phyloP scores from a whole-genome alignment of 2,797 vertebrate species.

The Gymnodraco acuticeps region DNA sequence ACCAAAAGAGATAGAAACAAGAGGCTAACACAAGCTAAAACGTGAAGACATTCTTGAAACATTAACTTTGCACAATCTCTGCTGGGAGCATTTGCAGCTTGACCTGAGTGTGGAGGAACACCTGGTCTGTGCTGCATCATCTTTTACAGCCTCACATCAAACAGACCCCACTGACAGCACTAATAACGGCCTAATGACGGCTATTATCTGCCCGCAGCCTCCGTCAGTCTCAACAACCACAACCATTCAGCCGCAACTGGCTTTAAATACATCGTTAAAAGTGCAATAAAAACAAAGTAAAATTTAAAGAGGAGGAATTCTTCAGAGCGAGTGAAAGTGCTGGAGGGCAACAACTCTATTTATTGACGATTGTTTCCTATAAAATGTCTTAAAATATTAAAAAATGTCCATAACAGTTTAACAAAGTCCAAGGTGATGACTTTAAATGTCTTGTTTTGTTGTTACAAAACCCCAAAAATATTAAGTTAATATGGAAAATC shows the following conservation, averaged over 20 bases:
- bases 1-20: no score
- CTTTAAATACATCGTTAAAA: neutral
- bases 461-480: no score
- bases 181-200: slow-evolving; percentile 70
- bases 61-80: neutral
- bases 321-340: no score
- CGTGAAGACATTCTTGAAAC: neutral
- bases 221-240: slow-evolving; percentile 54
- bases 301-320: slow-evolving; percentile 1
- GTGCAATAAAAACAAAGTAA: neutral
- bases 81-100: neutral
- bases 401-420: no score
- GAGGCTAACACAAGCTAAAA: neutral
- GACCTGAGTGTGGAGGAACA: slow-evolving; percentile 31
- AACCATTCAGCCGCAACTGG: slow-evolving; percentile 8
- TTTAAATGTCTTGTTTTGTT: no score
- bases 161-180: slow-evolving; percentile 45
- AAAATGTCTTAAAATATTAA: no score
- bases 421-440: no score
- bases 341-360: no score
- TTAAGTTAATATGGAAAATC: no score
- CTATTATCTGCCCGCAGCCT: slow-evolving; percentile 60
- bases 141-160: slow-evolving; percentile 57
- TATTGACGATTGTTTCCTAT: no score
- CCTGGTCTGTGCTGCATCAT: slow-evolving; percentile 52